A percentile compares a stretch with the other conserved stretches of the same genome.
These are phyloP conservation scores for Embidobia sp. DNA, from an alignment of 2,888 invertebrate genomes.

Conservation along the genomic window DNA sequence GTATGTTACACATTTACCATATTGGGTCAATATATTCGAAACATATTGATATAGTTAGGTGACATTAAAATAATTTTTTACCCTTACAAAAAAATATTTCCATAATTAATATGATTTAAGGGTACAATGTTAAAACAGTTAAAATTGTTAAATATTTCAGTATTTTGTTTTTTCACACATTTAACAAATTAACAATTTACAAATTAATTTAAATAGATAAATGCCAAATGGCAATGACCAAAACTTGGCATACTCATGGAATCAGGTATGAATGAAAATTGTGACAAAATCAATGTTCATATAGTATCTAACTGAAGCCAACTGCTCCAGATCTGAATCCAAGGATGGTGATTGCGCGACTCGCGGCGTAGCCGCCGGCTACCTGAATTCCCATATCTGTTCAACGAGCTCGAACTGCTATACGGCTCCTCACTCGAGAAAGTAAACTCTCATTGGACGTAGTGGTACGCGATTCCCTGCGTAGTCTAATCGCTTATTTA, in stretches of 20 bases:
- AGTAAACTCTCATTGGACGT: conserved; percentile 68
- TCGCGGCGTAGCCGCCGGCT: conserved; percentile 70
- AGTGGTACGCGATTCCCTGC: conserved; percentile 63
- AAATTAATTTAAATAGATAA: no score
- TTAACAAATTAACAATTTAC: conserved; percentile 17
- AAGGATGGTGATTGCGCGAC: conserved; percentile 78
- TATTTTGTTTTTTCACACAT: conserved; percentile 15
- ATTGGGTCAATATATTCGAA: no score
- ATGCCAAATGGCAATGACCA: conserved; percentile 43
- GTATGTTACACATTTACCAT: no score
- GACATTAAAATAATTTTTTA: no score
- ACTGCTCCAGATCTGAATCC: conserved; percentile 77
- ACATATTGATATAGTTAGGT: no score
- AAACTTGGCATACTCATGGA: conserved; percentile 29
- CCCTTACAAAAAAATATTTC: no score
- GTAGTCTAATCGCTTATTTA: conserved; percentile 74
- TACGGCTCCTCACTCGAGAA: conserved; percentile 67
- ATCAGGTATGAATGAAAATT: conserved; percentile 57
- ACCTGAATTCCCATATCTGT: conserved; percentile 78
- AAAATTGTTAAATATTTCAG: background rate
- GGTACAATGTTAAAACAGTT: no score
- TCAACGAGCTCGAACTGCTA: conserved; percentile 61
- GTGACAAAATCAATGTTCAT: conserved; percentile 63
- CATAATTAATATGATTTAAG: no score
- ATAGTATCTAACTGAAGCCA: conserved; percentile 60